Percentiles rank a stretch among this genome's conserved stretches.
phyloP scores from a whole-genome alignment of 2,797 vertebrate species.

The Florisuga fusca region DNA sequence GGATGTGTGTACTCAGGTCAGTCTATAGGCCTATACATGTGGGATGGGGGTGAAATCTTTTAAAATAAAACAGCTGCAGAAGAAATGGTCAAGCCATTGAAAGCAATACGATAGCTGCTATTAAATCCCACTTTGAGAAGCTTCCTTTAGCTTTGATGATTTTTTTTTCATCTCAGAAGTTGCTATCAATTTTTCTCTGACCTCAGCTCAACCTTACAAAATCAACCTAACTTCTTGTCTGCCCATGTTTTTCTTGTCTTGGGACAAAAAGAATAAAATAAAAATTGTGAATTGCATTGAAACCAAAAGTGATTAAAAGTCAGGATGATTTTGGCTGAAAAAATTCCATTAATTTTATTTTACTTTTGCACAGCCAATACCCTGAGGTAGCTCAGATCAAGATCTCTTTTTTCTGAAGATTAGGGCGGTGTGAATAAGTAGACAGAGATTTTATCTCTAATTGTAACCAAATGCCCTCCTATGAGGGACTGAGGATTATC shows the following conservation, averaged over 20 bases:
- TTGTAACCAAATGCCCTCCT: slow-evolving; percentile 48
- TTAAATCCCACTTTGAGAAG: slow-evolving; percentile 80
- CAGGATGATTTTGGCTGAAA: neutral
- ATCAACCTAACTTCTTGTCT: slow-evolving; percentile 39
- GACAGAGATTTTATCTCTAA: slow-evolving; percentile 9
- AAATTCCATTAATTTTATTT: neutral
- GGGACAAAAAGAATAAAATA: neutral
- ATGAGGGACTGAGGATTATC: neutral
- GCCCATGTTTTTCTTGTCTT: slow-evolving; percentile 6
- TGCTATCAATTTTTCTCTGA: slow-evolving; percentile 77
- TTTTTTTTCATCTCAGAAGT: slow-evolving; percentile 78
- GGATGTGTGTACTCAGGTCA: slow-evolving; percentile 58
- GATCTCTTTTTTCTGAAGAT: slow-evolving; percentile 11
- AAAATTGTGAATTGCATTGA: neutral
- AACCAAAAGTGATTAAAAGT: neutral
- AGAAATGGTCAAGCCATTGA: slow-evolving; percentile 73
- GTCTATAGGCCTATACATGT: slow-evolving; percentile 33
- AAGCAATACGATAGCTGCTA: slow-evolving; percentile 80
- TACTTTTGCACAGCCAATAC: neutral
- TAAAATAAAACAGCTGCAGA: slow-evolving; percentile 82
- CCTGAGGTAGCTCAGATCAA: neutral
- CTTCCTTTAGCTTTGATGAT: slow-evolving; percentile 80
- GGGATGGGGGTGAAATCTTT: slow-evolving; percentile 66
- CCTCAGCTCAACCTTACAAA: slow-evolving; percentile 76
- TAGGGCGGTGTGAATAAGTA: neutral